Percentiles rank a stretch among this genome's conserved stretches.
Conservation (phyloP, 2,113 vertebrate species). For the Ictalurus furcatus region DNA sequence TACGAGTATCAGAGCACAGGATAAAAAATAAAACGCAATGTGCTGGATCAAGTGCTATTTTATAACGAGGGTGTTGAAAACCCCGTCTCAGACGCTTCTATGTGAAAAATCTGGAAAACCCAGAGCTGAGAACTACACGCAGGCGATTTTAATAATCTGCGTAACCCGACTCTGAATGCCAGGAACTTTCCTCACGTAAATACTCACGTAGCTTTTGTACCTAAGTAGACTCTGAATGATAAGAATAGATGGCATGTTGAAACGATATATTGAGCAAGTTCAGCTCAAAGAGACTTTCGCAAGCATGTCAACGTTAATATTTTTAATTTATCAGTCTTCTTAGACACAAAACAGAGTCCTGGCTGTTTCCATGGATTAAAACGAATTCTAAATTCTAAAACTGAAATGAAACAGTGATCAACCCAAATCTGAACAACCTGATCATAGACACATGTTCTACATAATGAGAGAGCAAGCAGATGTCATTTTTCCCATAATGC, state of each 20-base stretch:
- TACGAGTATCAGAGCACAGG: background rate
- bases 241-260: background rate
- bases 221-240: background rate
- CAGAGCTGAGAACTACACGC: too few relatives aligned
- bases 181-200: background rate
- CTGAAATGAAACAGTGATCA: background rate
- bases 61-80: background rate
- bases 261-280: background rate
- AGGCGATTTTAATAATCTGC: too few relatives aligned
- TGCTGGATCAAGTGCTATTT: background rate
- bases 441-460: background rate
- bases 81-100: too few relatives aligned
- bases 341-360: background rate
- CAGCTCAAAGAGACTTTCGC: background rate
- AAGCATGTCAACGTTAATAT: background rate
- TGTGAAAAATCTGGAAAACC: too few relatives aligned
- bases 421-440: background rate
- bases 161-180: background rate
- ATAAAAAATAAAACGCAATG: background rate
- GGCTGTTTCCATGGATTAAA: background rate
- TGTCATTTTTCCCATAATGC: conserved; percentile 36
- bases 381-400: background rate
- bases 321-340: background rate
- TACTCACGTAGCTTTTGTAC: background rate
- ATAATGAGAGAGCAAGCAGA: conserved; percentile 22